phyloP scores from a whole-genome alignment of 2,797 vertebrate species.

The Mus spretus region DNA sequence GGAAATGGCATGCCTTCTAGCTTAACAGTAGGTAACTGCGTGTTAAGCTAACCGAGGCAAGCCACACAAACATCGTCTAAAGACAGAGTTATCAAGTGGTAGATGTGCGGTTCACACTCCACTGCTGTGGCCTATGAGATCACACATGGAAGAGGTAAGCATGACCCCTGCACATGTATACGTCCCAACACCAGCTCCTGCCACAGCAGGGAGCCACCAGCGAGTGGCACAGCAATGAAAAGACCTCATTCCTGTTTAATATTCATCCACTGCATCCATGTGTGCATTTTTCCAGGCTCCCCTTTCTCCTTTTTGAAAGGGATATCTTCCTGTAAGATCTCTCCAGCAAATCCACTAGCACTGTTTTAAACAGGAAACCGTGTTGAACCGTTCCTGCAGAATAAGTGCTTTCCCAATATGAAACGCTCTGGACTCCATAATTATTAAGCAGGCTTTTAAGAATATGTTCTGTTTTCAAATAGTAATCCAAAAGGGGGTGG shows the following conservation, averaged over 20 bases:
- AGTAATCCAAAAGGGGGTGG: background rate
- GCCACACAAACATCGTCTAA: background rate
- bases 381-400: constrained; percentile 3
- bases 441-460: constrained; percentile 15
- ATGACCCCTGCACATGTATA: background rate
- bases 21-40: background rate
- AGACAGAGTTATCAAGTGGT: background rate
- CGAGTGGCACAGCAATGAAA: background rate
- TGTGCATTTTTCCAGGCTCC: background rate
- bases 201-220: constrained; percentile 36
- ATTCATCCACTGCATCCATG: background rate
- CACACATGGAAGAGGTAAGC: background rate
- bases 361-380: constrained; percentile 54
- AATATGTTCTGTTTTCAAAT: background rate
- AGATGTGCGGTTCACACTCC: background rate
- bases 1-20: background rate
- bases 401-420: constrained; percentile 11
- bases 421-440: constrained; percentile 43
- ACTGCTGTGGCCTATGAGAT: background rate
- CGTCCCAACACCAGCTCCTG: background rate
- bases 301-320: background rate
- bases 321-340: background rate
- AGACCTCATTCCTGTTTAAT: background rate
- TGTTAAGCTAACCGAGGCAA: constrained; percentile 9
- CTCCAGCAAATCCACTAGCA: constrained; percentile 56